phyloP scores from a whole-genome alignment of 1,140 invertebrate species.

The Paralvinella palmiformis region DNA sequence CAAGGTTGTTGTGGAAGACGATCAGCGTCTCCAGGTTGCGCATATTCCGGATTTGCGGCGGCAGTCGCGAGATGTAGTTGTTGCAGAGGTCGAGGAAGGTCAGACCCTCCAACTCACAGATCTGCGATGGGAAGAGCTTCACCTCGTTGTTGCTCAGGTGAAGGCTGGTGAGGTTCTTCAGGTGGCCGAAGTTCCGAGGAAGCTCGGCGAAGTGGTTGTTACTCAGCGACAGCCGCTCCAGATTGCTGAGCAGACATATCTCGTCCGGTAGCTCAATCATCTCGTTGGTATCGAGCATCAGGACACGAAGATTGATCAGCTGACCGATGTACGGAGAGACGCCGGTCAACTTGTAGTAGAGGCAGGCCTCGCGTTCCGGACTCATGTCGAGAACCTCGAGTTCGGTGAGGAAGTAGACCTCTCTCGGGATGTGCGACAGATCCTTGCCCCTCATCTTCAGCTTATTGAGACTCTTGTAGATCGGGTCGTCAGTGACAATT shows the following conservation, averaged over 20 bases:
- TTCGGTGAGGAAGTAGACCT: constrained; percentile 41
- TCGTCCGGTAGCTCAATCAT: constrained; percentile 40
- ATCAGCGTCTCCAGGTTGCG: constrained; percentile 41
- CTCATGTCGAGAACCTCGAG: constrained; percentile 50
- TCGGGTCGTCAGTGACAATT: constrained; percentile 41
- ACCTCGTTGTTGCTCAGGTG: constrained; percentile 49
- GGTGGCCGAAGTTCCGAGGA: constrained; percentile 36
- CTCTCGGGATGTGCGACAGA: constrained; percentile 32
- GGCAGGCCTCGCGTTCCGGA: constrained; percentile 45
- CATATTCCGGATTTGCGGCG: constrained; percentile 38
- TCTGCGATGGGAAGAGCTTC: constrained; percentile 31
- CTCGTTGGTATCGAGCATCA: constrained; percentile 50
- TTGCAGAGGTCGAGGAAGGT: constrained; percentile 47
- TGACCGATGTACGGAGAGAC: constrained; percentile 40
- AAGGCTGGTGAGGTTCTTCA: constrained; percentile 42
- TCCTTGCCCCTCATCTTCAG: constrained; percentile 43
- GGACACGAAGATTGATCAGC: constrained; percentile 39
- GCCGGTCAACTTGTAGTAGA: constrained; percentile 38
- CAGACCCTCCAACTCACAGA: constrained; percentile 37
- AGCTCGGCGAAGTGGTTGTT: constrained; percentile 43
- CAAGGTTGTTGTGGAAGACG: constrained; percentile 42
- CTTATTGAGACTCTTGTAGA: constrained; percentile 42
- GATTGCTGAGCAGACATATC: constrained; percentile 34
- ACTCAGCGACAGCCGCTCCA: constrained; percentile 46
- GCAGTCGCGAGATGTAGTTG: constrained; percentile 35